phyloP scores from a whole-genome alignment of 2,888 invertebrate genomes.

The Dioctria linearis region DNA sequence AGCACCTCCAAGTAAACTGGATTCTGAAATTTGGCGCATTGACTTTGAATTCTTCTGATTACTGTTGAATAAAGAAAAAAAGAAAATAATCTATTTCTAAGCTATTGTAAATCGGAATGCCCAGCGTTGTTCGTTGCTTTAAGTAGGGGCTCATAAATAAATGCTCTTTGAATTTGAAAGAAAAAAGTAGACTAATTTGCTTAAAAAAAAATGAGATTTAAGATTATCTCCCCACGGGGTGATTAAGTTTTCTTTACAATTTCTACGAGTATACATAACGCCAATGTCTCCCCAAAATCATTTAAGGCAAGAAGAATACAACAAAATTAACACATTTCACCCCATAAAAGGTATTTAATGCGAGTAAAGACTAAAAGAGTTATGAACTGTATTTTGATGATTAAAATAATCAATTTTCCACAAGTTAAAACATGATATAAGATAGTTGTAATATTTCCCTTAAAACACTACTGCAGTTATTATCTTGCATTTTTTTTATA shows the following conservation, averaged over 20 bases:
- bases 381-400: neutral
- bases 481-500: neutral
- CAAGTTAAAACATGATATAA: neutral
- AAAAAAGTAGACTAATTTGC: neutral
- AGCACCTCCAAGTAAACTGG: neutral
- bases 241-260: neutral
- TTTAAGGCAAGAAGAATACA: neutral
- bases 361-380: neutral
- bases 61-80: neutral
- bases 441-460: neutral
- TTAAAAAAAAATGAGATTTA: neutral
- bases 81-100: too few species aligned
- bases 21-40: neutral
- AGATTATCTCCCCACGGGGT: neutral
- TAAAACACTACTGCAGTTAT: neutral
- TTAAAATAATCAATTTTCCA: conserved; percentile 13
- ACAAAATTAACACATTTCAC: conserved; percentile 42
- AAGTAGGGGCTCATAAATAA: too few species aligned
- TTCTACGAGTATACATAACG: neutral
- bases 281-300: neutral
- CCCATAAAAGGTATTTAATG: conserved; percentile 2
- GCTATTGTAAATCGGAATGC: too few species aligned
- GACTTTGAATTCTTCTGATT: neutral
- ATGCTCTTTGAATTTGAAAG: too few species aligned
- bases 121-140: too few species aligned